Conservation (phyloP, 2,113 vertebrate genomes). For the Chloropsis cyanopogon region DNA sequence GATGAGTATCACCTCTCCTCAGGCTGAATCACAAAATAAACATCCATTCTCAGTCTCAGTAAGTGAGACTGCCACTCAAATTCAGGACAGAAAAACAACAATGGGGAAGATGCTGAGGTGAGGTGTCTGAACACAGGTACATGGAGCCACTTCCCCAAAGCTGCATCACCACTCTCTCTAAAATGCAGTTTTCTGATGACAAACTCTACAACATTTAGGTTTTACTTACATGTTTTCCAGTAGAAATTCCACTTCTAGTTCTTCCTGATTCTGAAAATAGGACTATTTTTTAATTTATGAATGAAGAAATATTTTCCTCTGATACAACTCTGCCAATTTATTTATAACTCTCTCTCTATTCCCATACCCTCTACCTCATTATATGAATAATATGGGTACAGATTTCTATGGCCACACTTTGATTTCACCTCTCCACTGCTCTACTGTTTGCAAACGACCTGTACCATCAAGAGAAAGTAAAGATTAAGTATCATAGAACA, state of each 20-base stretch:
- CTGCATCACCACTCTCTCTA: background rate
- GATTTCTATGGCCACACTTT: background rate
- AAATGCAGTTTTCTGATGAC: background rate
- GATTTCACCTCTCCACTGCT: background rate
- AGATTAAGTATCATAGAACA: background rate
- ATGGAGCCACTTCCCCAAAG: background rate
- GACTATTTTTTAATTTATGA: background rate
- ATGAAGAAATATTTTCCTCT: background rate
- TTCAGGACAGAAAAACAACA: background rate
- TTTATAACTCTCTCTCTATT: background rate
- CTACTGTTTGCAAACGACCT: background rate
- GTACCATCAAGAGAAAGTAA: background rate
- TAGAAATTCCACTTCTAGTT: slow-evolving; percentile 65
- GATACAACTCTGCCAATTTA: background rate
- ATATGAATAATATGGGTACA: background rate
- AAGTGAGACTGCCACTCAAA: background rate
- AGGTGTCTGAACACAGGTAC: background rate
- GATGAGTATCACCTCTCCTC: background rate
- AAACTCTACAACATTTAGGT: background rate
- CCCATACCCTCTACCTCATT: background rate
- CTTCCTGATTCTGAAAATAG: slow-evolving; percentile 45
- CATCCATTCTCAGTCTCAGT: background rate
- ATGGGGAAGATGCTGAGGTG: background rate
- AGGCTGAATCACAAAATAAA: background rate
- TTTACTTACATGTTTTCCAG: slow-evolving; percentile 63